Conservation (phyloP, 2,888 invertebrate species). For the Perizoma affinitatum region DNA sequence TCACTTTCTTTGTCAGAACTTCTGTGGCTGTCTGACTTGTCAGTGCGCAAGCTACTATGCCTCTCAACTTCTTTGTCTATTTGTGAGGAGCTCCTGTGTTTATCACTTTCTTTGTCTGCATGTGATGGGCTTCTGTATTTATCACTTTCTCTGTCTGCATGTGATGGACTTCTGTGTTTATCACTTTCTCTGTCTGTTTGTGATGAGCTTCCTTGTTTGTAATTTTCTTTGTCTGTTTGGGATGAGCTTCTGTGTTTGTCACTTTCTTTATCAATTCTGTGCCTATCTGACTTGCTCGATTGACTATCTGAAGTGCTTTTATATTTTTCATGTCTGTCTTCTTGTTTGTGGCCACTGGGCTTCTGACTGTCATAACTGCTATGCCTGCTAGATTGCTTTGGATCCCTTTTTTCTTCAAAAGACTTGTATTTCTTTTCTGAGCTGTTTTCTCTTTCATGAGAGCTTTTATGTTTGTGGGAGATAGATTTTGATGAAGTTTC, state of each 20-base stretch:
- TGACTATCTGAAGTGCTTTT: constrained; percentile 47
- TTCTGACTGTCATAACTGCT: constrained; percentile 52
- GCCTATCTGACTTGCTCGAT: constrained; percentile 39
- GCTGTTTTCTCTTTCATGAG: constrained; percentile 53
- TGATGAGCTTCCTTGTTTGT: constrained; percentile 31
- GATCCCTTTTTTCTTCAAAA: constrained; percentile 51
- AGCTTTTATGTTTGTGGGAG: constrained; percentile 58
- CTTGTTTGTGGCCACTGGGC: constrained; percentile 50
- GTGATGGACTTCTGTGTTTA: constrained; percentile 48
- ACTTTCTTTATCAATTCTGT: constrained; percentile 44
- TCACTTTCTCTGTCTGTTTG: constrained; percentile 41
- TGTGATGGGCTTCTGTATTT: constrained; percentile 48
- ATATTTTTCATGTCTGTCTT: constrained; percentile 54
- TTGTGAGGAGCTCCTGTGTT: constrained; percentile 33
- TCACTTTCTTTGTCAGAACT: constrained; percentile 45
- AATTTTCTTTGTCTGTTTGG: constrained; percentile 37
- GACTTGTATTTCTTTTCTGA: constrained; percentile 58
- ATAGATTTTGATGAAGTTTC: constrained; percentile 57
- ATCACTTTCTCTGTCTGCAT: constrained; percentile 47
- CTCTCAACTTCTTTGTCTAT: constrained; percentile 34
- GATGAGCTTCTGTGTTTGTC: constrained; percentile 31
- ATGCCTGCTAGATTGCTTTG: constrained; percentile 45
- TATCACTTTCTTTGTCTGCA: constrained; percentile 25
- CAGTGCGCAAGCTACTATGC: constrained; percentile 48
- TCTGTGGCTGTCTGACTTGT: constrained; percentile 21